Evolutionary conservation across 2,797 vertebrate species (phyloP).

Genomic region (Eurystomus glaucurus): DNA sequence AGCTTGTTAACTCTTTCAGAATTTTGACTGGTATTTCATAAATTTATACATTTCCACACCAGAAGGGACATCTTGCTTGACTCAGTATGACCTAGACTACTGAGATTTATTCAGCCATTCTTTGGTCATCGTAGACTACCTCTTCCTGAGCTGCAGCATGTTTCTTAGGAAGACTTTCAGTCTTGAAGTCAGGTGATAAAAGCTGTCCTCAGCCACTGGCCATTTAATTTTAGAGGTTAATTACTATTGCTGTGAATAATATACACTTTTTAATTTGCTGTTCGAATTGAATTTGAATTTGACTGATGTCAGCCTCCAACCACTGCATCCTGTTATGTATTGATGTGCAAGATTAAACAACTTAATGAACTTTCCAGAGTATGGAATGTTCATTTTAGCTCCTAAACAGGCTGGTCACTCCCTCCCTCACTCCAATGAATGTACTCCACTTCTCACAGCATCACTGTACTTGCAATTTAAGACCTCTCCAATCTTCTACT

Average conservation of each 20-base stretch:
- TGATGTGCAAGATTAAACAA: not conserved
- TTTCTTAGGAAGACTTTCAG: not conserved
- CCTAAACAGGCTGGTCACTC: not conserved
- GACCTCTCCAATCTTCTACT: not conserved
- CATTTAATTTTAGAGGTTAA: not conserved
- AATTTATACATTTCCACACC: not conserved
- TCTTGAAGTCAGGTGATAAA: not conserved
- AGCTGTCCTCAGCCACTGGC: not conserved
- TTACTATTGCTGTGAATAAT: not conserved
- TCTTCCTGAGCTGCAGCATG: not conserved
- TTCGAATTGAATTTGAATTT: not conserved
- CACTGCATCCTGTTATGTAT: not conserved
- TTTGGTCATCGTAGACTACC: not conserved
- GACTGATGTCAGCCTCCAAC: not conserved
- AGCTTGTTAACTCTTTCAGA: constrained; percentile 15
- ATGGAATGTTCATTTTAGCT: not conserved
- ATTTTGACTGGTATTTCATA: not conserved
- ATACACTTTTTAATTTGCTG: not conserved
- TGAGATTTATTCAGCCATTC: not conserved
- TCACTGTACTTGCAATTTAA: not conserved
- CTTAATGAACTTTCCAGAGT: not conserved
- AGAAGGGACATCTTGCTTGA: not conserved
- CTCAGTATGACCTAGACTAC: not conserved
- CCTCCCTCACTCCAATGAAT: not conserved
- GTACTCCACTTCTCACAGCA: not conserved